Evolutionary conservation across 1,140 invertebrate species (phyloP).

Genomic region (Drosophila elegans): DNA sequence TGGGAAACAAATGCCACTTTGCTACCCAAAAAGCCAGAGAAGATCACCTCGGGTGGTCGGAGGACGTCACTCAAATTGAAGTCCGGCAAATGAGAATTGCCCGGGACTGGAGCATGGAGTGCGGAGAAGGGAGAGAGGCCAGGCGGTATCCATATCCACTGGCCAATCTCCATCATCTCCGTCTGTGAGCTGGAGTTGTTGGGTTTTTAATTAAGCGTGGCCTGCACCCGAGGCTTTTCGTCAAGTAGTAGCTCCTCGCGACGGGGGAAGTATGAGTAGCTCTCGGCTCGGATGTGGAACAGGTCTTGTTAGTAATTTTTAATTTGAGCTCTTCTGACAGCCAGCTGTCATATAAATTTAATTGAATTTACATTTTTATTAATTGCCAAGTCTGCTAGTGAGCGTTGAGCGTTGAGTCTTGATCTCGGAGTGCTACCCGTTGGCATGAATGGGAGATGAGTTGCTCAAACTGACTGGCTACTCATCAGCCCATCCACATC

Average conservation of each 20-base stretch:
- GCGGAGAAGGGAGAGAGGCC: background rate
- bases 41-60: constrained; percentile 67
- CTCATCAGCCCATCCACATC: constrained; percentile 35
- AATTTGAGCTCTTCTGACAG: constrained; percentile 85
- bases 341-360: constrained; percentile 85
- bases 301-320: constrained; percentile 84
- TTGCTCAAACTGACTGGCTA: constrained; percentile 31
- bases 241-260: constrained; percentile 48
- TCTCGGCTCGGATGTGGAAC: constrained; percentile 50
- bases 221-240: constrained; percentile 61
- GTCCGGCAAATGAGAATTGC: constrained; percentile 78
- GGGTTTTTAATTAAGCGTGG: constrained; percentile 80
- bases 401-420: background rate
- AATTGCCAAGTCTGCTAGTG: constrained; percentile 61
- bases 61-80: constrained; percentile 81
- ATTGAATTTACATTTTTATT: constrained; percentile 85
- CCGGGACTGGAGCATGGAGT: background rate
- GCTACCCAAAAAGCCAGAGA: constrained; percentile 50
- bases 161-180: constrained; percentile 44
- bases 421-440: constrained; percentile 46
- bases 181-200: constrained; percentile 60
- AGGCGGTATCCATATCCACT: constrained; percentile 6
- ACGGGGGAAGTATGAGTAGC: constrained; percentile 4
- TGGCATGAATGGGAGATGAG: constrained; percentile 69
- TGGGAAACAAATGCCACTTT: constrained; percentile 56